Conservation (phyloP, 2,888 invertebrate species). For the Andrena camellia region DNA sequence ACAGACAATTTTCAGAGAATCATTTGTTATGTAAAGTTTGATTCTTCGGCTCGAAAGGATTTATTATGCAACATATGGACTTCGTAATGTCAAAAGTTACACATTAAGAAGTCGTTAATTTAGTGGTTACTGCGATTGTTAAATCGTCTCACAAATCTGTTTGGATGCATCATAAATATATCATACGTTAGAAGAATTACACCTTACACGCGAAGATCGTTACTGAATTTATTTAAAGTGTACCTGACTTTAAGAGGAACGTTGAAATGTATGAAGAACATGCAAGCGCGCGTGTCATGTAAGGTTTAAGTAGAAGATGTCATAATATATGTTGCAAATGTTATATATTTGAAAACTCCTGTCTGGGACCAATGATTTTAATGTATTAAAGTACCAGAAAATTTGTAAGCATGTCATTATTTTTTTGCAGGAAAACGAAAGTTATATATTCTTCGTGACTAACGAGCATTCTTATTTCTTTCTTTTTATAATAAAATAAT, state of each 20-base stretch:
- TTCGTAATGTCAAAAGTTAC: constrained; percentile 3
- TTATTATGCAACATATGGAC: constrained; percentile 15
- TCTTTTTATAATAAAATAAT: constrained; percentile 56
- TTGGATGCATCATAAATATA: constrained; percentile 22
- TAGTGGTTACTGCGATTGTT: constrained; percentile 25
- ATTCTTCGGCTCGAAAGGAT: neutral
- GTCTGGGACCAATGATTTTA: constrained; percentile 79
- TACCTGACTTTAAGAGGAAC: constrained; percentile 80
- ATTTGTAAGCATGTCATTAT: constrained; percentile 69
- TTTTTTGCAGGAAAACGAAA: constrained; percentile 66
- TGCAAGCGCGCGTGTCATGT: constrained; percentile 55
- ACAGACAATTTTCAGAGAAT: constrained; percentile 14
- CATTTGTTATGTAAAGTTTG: constrained; percentile 15
- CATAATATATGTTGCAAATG: constrained; percentile 81
- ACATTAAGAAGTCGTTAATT: constrained; percentile 6
- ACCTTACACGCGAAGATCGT: constrained; percentile 47
- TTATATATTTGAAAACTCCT: constrained; percentile 75
- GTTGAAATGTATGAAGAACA: constrained; percentile 60
- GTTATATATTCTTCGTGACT: constrained; percentile 63
- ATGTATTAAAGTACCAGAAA: constrained; percentile 72
- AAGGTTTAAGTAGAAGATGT: constrained; percentile 80
- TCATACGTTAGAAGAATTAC: constrained; percentile 39
- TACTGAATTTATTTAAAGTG: constrained; percentile 78
- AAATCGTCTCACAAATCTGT: constrained; percentile 19
- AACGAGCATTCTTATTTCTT: constrained; percentile 26